Evolutionary conservation across 1,140 invertebrate genomes (phyloP).

Genomic region (Drosophila arawakana): DNA sequence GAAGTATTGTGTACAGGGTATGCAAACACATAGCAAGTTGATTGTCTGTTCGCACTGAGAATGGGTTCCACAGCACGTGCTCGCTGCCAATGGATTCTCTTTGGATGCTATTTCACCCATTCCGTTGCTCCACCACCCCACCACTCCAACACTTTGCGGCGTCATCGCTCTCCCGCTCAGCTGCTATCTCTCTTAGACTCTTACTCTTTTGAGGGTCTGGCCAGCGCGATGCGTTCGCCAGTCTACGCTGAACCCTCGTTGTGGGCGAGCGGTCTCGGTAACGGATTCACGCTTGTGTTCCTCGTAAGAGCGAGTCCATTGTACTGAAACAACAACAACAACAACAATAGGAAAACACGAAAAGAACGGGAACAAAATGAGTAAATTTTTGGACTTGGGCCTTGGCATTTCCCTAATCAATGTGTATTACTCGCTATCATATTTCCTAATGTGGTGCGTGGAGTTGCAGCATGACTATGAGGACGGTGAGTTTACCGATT

Average conservation of each 20-base stretch:
- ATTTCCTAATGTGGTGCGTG: conserved; percentile 50
- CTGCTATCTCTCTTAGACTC: background rate
- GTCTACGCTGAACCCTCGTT: conserved; percentile 55
- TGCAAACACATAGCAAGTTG: background rate
- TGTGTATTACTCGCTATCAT: conserved; percentile 43
- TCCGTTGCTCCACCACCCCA: background rate
- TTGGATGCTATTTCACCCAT: background rate
- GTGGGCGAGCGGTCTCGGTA: conserved; percentile 52
- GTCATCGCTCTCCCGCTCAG: background rate
- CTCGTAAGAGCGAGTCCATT: conserved; percentile 26
- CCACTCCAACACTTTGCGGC: background rate
- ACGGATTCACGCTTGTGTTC: conserved; percentile 31
- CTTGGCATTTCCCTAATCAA: conserved; percentile 47
- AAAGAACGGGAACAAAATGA: conserved; percentile 30
- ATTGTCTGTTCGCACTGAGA: background rate
- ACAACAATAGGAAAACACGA: background rate
- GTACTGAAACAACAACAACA: background rate
- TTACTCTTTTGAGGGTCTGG: conserved; percentile 15
- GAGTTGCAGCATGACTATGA: conserved; percentile 24
- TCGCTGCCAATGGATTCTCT: conserved; percentile 6
- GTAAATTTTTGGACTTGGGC: conserved; percentile 47
- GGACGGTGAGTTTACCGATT: conserved; percentile 20
- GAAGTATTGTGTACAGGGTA: too few relatives aligned
- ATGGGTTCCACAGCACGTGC: conserved; percentile 25
- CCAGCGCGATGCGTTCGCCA: conserved; percentile 38